Conservation (phyloP, 2,888 invertebrate species). For the Eugnorisma glareosa region DNA sequence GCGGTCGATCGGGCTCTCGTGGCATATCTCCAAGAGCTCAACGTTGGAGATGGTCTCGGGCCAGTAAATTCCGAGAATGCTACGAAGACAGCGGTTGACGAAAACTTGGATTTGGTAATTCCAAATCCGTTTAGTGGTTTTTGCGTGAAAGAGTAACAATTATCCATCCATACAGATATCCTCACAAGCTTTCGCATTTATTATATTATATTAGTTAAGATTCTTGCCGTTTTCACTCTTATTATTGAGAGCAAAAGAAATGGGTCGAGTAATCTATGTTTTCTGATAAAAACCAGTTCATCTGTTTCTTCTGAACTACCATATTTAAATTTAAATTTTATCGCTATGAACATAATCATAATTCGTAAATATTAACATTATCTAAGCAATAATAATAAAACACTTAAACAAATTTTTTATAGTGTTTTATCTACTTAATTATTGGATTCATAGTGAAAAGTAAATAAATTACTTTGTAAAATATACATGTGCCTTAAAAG, state of each 20-base stretch:
- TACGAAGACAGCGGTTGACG: no score
- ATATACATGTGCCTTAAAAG: not conserved
- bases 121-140: not conserved
- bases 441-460: not conserved
- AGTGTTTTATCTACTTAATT: not conserved
- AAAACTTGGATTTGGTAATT: no score
- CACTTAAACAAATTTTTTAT: not conserved
- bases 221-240: constrained; percentile 10
- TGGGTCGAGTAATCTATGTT: constrained; percentile 7
- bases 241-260: constrained; percentile 31
- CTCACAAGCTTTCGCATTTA: not conserved
- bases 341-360: constrained; percentile 3
- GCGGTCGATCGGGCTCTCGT: no score
- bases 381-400: constrained; percentile 24
- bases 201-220: not conserved
- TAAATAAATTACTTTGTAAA: not conserved
- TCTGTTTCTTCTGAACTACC: constrained; percentile 18
- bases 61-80: no score
- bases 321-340: not conserved
- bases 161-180: not conserved
- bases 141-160: not conserved
- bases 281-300: constrained; percentile 7
- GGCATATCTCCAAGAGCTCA: no score
- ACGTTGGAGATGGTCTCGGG: no score
- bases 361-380: constrained; percentile 2